Evolutionary conservation across 2,797 vertebrate species (phyloP), one percentile per base, ranked within the genome.

Genomic region (Graptemys geographica): DNA sequence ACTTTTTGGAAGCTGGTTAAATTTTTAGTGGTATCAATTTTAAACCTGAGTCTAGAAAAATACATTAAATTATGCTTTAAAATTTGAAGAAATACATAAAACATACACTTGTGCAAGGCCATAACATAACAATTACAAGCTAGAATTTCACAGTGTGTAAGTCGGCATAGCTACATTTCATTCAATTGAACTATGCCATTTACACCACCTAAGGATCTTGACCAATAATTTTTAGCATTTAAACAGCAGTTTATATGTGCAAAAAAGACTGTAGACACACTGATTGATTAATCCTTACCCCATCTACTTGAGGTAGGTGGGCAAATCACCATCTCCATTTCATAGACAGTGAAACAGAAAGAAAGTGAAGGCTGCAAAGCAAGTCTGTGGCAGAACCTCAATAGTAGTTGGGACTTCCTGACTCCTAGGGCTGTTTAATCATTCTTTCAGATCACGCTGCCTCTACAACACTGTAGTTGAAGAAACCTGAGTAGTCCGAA

Each of bases 361-460:
- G 41, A 33, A 57, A n/a, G 3, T 2, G 3, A 7, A 96, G 72
- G 79, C 11, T 25, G 41, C 52, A 95, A 52, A 81, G 89, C 4
- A 52, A 89, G 91, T 81, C 87, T 88, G 13, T 33, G 19, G 84
- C 37, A 93, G 95, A 92, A 21, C 53, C 52, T 62, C 59, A 91
- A 57, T 27, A 90, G 69, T 76, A 72, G 55, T 81, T 55, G 13
- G 12, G 37, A 47, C 41, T 82, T 96, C n/a, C 16, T 87, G 79
- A 74, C 91, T 83, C 16, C 84, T 91, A 90, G 89, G n/a, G 33
- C 84, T 76, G 81, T 83, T 52, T 11, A 90, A 84, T 69, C 44
- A 59, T 12, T 79, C 27, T 72, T 47, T 88, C 7, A 92, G 90
- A 91, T 41, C 91, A 84, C 88, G 79, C 52, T 1, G 69, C 33